phyloP scores from a whole-genome alignment of 2,113 vertebrate genomes.

The Larimichthys polyactis region DNA sequence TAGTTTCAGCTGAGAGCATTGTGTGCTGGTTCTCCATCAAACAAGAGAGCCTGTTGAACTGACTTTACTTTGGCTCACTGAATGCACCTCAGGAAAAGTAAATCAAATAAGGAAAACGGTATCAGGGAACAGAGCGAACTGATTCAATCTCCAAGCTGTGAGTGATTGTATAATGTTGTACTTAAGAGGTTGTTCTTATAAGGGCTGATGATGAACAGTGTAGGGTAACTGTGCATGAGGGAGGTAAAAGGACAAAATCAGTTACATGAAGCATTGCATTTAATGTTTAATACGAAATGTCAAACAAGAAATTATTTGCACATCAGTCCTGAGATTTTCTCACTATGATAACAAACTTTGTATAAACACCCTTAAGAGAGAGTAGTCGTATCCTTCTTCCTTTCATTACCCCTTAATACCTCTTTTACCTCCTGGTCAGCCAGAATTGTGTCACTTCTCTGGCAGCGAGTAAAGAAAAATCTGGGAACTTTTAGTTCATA shows the following conservation, averaged over 20 bases:
- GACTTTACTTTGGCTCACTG: slow-evolving; percentile 40
- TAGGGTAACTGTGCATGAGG: background rate
- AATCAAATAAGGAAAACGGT: slow-evolving; percentile 38
- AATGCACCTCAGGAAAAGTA: slow-evolving; percentile 31
- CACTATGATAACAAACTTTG: background rate
- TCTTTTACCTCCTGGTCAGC: background rate
- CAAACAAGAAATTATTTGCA: slow-evolving; percentile 8
- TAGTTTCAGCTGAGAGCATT: slow-evolving; percentile 62
- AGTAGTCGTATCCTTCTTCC: background rate
- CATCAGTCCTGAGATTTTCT: background rate
- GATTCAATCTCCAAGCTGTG: slow-evolving; percentile 30
- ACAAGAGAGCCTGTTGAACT: slow-evolving; percentile 22
- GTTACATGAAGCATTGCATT: background rate
- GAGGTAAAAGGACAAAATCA: background rate
- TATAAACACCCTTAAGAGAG: background rate
- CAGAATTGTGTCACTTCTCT: background rate
- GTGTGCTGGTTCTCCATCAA: slow-evolving; percentile 46
- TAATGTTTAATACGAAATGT: background rate
- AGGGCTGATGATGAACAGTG: slow-evolving; percentile 8
- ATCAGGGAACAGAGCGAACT: slow-evolving; percentile 30
- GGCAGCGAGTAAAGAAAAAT: slow-evolving; percentile 21
- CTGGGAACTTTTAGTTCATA: background rate
- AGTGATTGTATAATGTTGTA: slow-evolving; percentile 9
- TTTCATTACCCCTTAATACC: background rate
- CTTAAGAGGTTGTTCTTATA: slow-evolving; percentile 8